phyloP scores from a whole-genome alignment of 2,113 vertebrate species.

The Pelecanoides urinatrix region DNA sequence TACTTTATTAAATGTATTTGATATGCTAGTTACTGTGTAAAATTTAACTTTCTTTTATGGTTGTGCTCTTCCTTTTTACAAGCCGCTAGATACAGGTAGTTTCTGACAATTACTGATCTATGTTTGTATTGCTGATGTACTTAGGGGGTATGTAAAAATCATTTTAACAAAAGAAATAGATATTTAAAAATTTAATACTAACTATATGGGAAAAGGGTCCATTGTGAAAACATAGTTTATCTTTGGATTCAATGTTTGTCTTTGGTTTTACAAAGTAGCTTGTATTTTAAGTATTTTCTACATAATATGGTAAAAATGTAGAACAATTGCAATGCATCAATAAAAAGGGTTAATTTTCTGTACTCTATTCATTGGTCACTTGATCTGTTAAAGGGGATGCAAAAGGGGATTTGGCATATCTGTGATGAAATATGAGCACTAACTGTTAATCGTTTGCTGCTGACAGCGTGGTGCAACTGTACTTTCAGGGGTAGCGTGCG shows the following conservation, averaged over 20 bases:
- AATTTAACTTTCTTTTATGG: constrained; percentile 77
- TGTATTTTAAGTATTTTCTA: constrained; percentile 92
- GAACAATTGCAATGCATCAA: constrained; percentile 87
- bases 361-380: constrained; percentile 64
- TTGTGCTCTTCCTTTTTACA: constrained; percentile 81
- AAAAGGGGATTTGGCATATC: background rate
- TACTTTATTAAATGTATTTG: constrained; percentile 85
- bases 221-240: constrained; percentile 89
- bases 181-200: constrained; percentile 90
- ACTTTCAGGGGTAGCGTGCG: fast-evolving
- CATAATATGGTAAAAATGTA: constrained; percentile 87
- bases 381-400: background rate
- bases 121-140: constrained; percentile 87
- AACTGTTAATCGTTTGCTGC: background rate
- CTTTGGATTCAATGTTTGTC: constrained; percentile 90
- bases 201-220: constrained; percentile 85
- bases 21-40: constrained; percentile 86
- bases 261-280: constrained; percentile 92
- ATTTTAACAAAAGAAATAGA: constrained; percentile 87
- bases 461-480: fast-evolving
- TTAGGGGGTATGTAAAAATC: constrained; percentile 87
- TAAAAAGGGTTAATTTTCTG: constrained; percentile 89
- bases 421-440: fast-evolving
- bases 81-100: constrained; percentile 81
- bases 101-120: constrained; percentile 83